Evolutionary conservation across 2,113 vertebrate species (phyloP), one percentile per base, ranked within the genome.

Genomic region (Monopterus albus): DNA sequence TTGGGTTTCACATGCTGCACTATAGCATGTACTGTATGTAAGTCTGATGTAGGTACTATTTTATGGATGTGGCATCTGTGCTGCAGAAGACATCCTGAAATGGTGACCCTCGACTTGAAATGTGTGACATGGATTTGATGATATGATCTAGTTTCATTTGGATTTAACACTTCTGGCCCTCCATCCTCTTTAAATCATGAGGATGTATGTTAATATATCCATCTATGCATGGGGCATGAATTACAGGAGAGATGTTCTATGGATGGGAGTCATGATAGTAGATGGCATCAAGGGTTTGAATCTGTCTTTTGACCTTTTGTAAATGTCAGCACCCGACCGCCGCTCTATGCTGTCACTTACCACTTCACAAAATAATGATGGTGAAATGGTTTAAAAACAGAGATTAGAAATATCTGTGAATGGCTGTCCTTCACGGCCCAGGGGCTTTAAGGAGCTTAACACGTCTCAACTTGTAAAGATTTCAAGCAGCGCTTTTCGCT

Each of bases 361-460:
- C 69, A 46, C 75, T 64, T 75, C 23, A 67, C 35, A 71, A 70
- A 23, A 39, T 75, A 81, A 79, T 84, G 73, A 78, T 82, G 71
- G 75, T 14, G 26, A 25, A 78, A 75, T 61, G 81, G 61, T 82
- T 79, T 40, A 50, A 76, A 83, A 78, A 84, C 87, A 87, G 85
- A 72, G 72, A 73, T 60, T 80, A 85, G 78, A 75, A 72, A 85
- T 87, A 83, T 63, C 53, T 74, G 49, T 1, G 39, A 79, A 77
- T 76, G 72, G 72, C 57, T 69, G 78, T 75, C 84, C 81, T 87
- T 87, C 80, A 85, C 60, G 55, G 75, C 72, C 59, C 46, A 7
- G 7, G 2, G 5, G 69, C 51, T 61, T 57, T 29, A 39, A 50
- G 56, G 72, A 25, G 52, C 51, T 57, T 18, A 10, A 35, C 17